Conservation (phyloP, 2,113 vertebrate species). For the Ptychochromis oligacanthus region DNA sequence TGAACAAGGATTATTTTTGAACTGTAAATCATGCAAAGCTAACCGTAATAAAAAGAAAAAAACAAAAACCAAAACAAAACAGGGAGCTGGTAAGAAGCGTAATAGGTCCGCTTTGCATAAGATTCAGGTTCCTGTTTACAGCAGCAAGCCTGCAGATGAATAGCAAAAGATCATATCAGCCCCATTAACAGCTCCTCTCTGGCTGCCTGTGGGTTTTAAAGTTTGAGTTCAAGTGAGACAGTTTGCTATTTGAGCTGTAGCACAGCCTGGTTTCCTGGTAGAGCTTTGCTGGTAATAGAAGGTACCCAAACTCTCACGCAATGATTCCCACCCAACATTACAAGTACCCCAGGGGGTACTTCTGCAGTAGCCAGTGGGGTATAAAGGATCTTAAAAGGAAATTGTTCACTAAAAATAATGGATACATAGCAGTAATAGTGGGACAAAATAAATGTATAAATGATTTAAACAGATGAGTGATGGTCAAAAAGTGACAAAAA, state of each 20-base stretch:
- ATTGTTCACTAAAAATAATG: neutral
- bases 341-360: neutral
- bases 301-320: neutral
- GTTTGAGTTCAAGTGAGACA: slow-evolving; percentile 15
- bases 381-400: neutral
- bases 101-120: neutral
- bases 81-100: neutral
- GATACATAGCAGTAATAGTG: neutral
- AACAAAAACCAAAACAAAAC: neutral
- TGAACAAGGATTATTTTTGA: neutral
- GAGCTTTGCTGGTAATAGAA: neutral
- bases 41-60: neutral
- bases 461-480: neutral
- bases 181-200: neutral
- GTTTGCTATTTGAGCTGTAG: neutral
- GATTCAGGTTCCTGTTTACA: neutral
- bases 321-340: neutral
- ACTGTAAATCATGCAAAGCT: neutral
- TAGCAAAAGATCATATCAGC: neutral
- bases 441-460: neutral
- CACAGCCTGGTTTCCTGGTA: neutral
- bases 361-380: neutral
- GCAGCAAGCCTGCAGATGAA: neutral
- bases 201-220: neutral
- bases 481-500: neutral